Base-by-base conservation (phyloP, 2,888 invertebrate species). In the Rhimphoctona megacephalus region DNA sequence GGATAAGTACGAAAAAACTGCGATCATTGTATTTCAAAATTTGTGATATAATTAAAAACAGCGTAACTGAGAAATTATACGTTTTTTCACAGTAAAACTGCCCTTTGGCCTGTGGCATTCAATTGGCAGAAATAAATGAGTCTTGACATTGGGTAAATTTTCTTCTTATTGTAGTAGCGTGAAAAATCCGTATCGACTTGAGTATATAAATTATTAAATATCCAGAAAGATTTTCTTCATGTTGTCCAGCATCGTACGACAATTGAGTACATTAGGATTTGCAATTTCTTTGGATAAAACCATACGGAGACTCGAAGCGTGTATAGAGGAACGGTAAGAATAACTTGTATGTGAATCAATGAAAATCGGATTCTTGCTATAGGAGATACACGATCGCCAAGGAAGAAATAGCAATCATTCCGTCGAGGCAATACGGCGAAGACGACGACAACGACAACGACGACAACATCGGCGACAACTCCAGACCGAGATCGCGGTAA, bases 321-420 rank as follows among this genome's bases (percentile, higher is more conserved):
- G 57, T 61, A 61, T 6, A 7, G 17, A 17, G 30, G 7, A 17
- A 6, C 25, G 61, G 7, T 49, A 49, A 49, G 49, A 61, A 30
- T 61, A 61, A 30, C 61, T 61, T 69, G 79, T 70, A 73, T 19
- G 36, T 43, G 85, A 82, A 87, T 82, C 76, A 76, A 84, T 78
- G 79, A 82, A 67, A 82, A 85, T 87, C 74, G 79, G 79, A 85
- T 80, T 81, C 74, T 61, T 36, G 11, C 39, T 33, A 64, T 43
- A n/a, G 25, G 69, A 49, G 82, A 87, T 82, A 79, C 46, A 54
- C 66, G 85, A 87, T 87, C 81, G 36, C 79, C 49, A 22, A 64
- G 43, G 19, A 57, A 54, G 82, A 76, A 85, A 87, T 87, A 87
- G 87, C 54, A 72, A 87, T 82, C 87, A 79, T 87, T 85, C 85